Evolutionary conservation across 2,797 vertebrate species (phyloP).

Genomic region (Syngnathus acus): DNA sequence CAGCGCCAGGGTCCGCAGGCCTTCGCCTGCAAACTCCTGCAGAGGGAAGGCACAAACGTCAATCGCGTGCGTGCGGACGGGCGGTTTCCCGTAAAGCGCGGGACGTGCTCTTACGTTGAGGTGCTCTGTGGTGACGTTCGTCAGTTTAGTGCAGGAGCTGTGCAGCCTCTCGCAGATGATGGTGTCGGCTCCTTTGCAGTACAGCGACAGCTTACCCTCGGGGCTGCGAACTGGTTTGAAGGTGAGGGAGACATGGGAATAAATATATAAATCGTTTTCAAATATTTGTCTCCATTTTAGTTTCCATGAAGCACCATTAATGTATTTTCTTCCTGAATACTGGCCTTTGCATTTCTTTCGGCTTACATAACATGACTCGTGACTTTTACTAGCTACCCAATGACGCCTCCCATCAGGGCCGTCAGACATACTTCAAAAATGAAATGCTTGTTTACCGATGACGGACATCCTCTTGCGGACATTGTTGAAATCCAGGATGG

Average conservation of each 20-base stretch:
- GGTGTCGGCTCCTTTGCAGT: slow-evolving; percentile 95
- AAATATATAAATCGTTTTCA: background rate
- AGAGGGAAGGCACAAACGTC: slow-evolving; percentile 19
- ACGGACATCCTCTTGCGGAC: slow-evolving; percentile 96
- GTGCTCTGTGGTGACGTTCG: slow-evolving; percentile 83
- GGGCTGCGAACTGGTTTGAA: slow-evolving; percentile 75
- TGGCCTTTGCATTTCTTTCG: too few species aligned
- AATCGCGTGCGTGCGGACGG: too few species aligned
- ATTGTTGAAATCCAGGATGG: slow-evolving; percentile 91
- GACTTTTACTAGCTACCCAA: too few species aligned
- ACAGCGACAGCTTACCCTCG: slow-evolving; percentile 78
- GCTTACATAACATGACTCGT: too few species aligned
- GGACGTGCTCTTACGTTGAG: slow-evolving; percentile 64
- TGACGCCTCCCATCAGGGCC: too few species aligned
- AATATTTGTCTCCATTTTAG: too few species aligned
- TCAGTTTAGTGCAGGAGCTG: slow-evolving; percentile 74
- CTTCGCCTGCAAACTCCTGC: slow-evolving; percentile 90
- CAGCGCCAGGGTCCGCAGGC: slow-evolving; percentile 83
- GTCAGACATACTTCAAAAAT: too few species aligned
- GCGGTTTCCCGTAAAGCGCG: background rate
- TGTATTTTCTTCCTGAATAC: too few species aligned
- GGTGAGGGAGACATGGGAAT: too few species aligned
- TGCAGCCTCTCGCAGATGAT: slow-evolving; percentile 85
- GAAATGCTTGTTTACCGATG: slow-evolving; percentile 69
- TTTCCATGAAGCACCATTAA: too few species aligned